A percentile compares a stretch with the other conserved stretches of the same genome.
Evolutionary conservation across 2,797 vertebrate genomes (phyloP).

Genomic region (Nannoperca obscura): DNA sequence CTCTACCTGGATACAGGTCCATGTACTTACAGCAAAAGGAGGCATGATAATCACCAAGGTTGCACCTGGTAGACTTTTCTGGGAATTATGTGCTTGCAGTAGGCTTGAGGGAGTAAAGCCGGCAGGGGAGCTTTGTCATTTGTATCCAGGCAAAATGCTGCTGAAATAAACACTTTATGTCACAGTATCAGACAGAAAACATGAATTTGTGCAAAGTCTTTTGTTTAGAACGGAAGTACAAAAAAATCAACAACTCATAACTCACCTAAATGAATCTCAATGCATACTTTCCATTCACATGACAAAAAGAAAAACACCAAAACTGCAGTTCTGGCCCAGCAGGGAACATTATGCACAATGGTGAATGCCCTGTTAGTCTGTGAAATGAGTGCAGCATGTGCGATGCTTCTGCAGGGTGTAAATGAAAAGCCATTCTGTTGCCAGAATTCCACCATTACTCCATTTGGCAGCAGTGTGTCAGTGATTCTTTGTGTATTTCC

Average conservation of each 20-base stretch:
- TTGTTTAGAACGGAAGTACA: neutral
- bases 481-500: slow-evolving; percentile 24
- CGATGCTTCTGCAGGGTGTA: slow-evolving; percentile 42
- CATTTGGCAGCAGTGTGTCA: slow-evolving; percentile 43
- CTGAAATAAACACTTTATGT: neutral
- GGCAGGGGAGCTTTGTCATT: neutral
- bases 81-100: neutral
- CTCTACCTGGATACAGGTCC: neutral
- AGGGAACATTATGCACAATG: neutral
- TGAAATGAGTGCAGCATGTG: slow-evolving; percentile 21
- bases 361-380: slow-evolving; percentile 5
- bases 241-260: neutral
- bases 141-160: neutral
- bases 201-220: neutral
- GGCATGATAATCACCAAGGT: slow-evolving; percentile 16
- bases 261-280: neutral
- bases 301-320: slow-evolving; percentile 7
- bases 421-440: slow-evolving; percentile 56
- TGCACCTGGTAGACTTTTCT: slow-evolving; percentile 12
- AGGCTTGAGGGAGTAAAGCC: neutral
- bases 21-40: neutral
- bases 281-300: neutral
- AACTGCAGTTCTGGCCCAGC: neutral
- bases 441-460: slow-evolving; percentile 35
- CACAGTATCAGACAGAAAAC: neutral